Conservation (phyloP, 2,113 vertebrate genomes). For the Chionomys nivalis region DNA sequence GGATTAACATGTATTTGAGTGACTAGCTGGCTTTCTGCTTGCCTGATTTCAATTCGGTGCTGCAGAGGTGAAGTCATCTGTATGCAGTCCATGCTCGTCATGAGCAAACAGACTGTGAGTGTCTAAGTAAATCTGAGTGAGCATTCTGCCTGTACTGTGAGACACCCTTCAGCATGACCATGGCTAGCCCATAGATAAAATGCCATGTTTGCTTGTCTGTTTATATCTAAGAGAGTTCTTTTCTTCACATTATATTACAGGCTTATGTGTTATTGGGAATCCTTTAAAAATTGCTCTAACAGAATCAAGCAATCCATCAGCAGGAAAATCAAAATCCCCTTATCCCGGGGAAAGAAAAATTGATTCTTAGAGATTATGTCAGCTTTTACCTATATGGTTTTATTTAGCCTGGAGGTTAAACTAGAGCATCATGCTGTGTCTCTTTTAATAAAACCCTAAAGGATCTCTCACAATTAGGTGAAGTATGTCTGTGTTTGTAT, state of each 20-base stretch:
- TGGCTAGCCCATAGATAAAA: background rate
- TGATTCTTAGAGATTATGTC: background rate
- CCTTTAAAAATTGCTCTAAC: background rate
- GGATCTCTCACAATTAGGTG: background rate
- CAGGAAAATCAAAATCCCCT: background rate
- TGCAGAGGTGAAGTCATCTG: conserved; percentile 55
- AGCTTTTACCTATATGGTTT: background rate
- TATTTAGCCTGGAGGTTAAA: background rate
- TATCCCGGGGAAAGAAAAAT: background rate
- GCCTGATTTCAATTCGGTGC: conserved; percentile 69
- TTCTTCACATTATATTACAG: background rate
- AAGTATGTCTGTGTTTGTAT: background rate
- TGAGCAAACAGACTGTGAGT: conserved; percentile 43
- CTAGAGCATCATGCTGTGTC: background rate
- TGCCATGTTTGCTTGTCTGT: background rate
- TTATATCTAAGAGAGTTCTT: conserved; percentile 11
- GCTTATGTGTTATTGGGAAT: background rate
- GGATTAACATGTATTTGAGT: conserved; percentile 44
- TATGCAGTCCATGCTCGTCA: conserved; percentile 40
- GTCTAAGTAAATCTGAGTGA: conserved; percentile 49
- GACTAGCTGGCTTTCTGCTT: conserved; percentile 34
- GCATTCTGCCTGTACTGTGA: background rate
- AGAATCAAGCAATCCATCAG: background rate
- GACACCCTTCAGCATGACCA: conserved; percentile 56
- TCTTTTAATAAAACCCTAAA: background rate